Conservation (phyloP, 2,113 vertebrate genomes). For the Brachyhypopomus gauderio region DNA sequence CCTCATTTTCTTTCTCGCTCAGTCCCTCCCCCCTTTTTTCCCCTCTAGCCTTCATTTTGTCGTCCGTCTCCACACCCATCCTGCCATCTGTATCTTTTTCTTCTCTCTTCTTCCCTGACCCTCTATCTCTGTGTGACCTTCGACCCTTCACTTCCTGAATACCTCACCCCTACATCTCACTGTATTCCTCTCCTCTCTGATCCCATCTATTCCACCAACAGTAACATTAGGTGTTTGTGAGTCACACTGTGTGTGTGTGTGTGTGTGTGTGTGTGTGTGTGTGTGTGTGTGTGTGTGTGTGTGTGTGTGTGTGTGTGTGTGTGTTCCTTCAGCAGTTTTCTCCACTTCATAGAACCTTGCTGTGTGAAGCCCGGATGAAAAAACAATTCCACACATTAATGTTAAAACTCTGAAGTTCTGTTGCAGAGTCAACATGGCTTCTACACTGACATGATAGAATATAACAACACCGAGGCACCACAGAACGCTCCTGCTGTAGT, state of each 20-base stretch:
- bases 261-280: slow-evolving; percentile 38
- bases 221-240: slow-evolving; percentile 35
- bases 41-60: not conserved
- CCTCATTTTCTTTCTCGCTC: not conserved
- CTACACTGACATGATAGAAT: no score
- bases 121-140: not conserved
- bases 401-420: not conserved
- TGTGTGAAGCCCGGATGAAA: slow-evolving; percentile 20
- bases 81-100: not conserved
- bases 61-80: not conserved
- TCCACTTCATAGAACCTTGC: slow-evolving; percentile 18
- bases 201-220: slow-evolving; percentile 28
- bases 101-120: not conserved
- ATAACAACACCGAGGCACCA: no score
- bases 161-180: not conserved
- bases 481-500: not conserved
- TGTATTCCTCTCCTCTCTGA: not conserved
- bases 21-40: not conserved
- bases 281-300: slow-evolving; percentile 22
- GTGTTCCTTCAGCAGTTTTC: slow-evolving; percentile 1
- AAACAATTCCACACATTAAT: slow-evolving; percentile 16
- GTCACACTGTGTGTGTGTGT: slow-evolving; percentile 25
- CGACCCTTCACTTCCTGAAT: not conserved
- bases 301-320: slow-evolving; percentile 33
- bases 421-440: no score